Evolutionary conservation across 2,113 vertebrate genomes (phyloP), one percentile per base, ranked within the genome.

Genomic region (Nannospalax galili): DNA sequence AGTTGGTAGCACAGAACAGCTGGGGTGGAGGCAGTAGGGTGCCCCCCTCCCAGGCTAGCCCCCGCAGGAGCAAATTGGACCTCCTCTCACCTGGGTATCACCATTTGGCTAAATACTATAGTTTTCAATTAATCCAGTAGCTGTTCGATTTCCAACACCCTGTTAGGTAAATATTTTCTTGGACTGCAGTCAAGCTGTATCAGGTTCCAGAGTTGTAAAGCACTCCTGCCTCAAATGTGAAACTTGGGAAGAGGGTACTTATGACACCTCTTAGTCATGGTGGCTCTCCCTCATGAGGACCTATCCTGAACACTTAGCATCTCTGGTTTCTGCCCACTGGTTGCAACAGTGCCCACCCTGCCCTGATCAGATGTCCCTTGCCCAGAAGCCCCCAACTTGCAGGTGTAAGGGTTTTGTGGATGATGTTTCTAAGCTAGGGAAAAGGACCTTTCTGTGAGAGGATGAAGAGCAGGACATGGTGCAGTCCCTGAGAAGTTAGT

Each of bases 151-250:
- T 35, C 67, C 6, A 37, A 9, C 89, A 42, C 17, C 12, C 26
- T 28, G 7, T n/a, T 9, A 60, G 79, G 35, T 62, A 16, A 37
- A 60, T 16, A 40, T 7, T 11, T 42, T 40, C 15, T 8, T 64
- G 37, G 72, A 37, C 8, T 12, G 26, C 37, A 30, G 37, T 17
- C 10, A 28, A 40, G 30, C 28, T 5, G 10, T 2, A 9, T 58
- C 20, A 2, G 6, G 8, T 62, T 5, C 3, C 37, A 0, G 5
- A 64, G 16, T 11, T 22, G 2, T 2, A 5, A 12, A 28, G 0
- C 3, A 20, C 42, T 35, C 65, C 58, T 12, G 14, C 37, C 48
- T 42, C 19, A 3, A 1, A 45, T 28, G 3, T 17, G 4, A 45
- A 37, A 17, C 19, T 1, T 1, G 0, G 1, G 37, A 19, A 17